These are phyloP conservation scores for Kuschelorhynchus macadamiae DNA, from an alignment of 2,888 invertebrate species.

Conservation along the genomic window DNA sequence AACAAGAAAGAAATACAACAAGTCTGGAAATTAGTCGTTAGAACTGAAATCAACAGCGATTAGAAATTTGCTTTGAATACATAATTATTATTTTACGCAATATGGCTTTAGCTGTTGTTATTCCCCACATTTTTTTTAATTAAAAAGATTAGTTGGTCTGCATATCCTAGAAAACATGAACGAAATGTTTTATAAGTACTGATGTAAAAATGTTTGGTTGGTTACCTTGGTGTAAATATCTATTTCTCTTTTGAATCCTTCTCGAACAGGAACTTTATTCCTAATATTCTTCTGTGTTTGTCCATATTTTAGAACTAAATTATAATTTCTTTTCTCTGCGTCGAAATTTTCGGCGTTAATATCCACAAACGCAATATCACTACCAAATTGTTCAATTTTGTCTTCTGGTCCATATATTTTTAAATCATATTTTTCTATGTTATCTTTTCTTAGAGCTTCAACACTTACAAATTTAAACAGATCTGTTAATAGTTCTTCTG, in stretches of 20 bases:
- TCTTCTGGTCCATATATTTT: constrained; percentile 44
- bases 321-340: constrained; percentile 33
- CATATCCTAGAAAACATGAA: too few species aligned
- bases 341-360: constrained; percentile 41
- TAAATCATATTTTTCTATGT: constrained; percentile 45
- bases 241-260: constrained; percentile 37
- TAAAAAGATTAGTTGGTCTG: too few species aligned
- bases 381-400: constrained; percentile 44
- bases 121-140: too few species aligned
- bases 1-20: too few species aligned
- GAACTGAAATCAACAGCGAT: too few species aligned
- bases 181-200: too few species aligned
- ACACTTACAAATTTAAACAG: constrained; percentile 43
- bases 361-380: constrained; percentile 47
- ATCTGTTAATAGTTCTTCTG: constrained; percentile 31
- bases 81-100: too few species aligned
- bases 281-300: constrained; percentile 30
- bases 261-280: constrained; percentile 32
- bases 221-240: constrained; percentile 42
- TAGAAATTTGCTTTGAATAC: too few species aligned
- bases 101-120: too few species aligned
- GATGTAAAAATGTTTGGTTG: too few species aligned
- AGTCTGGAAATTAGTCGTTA: too few species aligned
- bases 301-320: constrained; percentile 44
- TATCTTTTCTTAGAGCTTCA: constrained; percentile 41